Percentiles rank a stretch among this genome's conserved stretches.
phyloP scores from a whole-genome alignment of 2,888 invertebrate genomes.

The Pollenia labialis region DNA sequence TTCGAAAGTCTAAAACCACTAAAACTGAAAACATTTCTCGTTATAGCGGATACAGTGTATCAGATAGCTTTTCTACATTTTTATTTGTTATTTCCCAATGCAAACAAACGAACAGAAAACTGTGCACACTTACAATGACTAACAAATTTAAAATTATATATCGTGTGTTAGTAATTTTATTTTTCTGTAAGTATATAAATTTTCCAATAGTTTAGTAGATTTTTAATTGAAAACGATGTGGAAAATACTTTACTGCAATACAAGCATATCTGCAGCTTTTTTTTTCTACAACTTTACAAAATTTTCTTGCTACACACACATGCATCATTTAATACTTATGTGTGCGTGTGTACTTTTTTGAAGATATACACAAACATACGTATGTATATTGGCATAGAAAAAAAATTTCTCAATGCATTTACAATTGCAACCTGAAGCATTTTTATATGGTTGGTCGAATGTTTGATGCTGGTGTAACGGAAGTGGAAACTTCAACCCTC shows the following conservation, averaged over 20 bases:
- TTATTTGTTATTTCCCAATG: conserved; percentile 48
- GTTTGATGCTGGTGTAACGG: conserved; percentile 60
- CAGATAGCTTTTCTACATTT: conserved; percentile 18
- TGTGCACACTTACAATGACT: conserved; percentile 51
- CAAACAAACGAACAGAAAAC: conserved; percentile 32
- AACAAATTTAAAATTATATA: conserved; percentile 45
- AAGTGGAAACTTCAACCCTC: conserved; percentile 36
- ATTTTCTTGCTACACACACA: neutral
- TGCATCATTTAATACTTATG: conserved; percentile 17
- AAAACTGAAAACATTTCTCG: neutral
- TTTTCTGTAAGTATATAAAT: conserved; percentile 43
- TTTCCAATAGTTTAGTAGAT: conserved; percentile 74
- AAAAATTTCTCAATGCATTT: conserved; percentile 57
- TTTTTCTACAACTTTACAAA: conserved; percentile 25
- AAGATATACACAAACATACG: neutral
- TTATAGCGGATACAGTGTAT: conserved; percentile 22
- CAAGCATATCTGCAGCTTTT: conserved; percentile 58
- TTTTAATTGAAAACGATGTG: conserved; percentile 75
- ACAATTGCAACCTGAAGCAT: conserved; percentile 65
- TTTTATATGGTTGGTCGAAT: conserved; percentile 49
- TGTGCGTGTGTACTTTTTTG: neutral
- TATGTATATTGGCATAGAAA: conserved; percentile 11
- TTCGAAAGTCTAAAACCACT: too few relatives aligned
- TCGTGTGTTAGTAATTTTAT: neutral
- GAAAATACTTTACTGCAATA: conserved; percentile 67